Conservation (phyloP, 1,140 invertebrate species). For the Cotesia typhae region DNA sequence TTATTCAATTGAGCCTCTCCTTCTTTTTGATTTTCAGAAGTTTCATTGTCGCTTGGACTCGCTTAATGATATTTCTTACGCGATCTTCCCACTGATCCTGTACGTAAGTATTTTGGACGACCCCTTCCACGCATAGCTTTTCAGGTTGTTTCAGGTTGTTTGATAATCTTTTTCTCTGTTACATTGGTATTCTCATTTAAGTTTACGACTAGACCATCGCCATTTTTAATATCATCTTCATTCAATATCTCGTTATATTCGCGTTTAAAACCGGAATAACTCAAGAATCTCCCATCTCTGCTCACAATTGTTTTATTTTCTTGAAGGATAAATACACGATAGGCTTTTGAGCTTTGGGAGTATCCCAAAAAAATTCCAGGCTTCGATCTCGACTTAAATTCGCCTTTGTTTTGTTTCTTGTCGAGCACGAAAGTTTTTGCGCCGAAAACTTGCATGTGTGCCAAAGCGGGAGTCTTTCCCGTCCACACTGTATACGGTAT, state of each 20-base stretch:
- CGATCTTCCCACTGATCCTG: neutral
- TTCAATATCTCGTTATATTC: neutral
- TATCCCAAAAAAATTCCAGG: conserved; percentile 21
- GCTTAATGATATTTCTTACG: neutral
- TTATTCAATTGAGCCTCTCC: neutral
- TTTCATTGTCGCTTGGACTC: neutral
- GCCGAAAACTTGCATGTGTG: conserved; percentile 10
- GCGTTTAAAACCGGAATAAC: neutral
- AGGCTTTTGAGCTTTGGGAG: conserved; percentile 3
- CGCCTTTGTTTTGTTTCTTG: conserved; percentile 5
- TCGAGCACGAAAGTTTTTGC: neutral
- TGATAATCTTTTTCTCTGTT: neutral
- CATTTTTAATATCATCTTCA: neutral
- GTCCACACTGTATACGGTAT: conserved; percentile 20
- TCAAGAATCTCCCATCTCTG: conserved; percentile 21
- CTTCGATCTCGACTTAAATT: conserved; percentile 6
- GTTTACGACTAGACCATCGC: neutral
- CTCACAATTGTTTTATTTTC: neutral
- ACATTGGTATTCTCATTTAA: neutral
- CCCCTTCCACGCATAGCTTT: neutral
- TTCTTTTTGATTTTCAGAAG: neutral
- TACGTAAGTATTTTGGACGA: neutral
- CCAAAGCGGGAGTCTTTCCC: neutral
- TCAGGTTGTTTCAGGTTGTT: neutral
- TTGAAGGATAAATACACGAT: neutral